phyloP scores from a whole-genome alignment of 64 coral and sea anemone species.

The Pachyseris speciosa region DNA sequence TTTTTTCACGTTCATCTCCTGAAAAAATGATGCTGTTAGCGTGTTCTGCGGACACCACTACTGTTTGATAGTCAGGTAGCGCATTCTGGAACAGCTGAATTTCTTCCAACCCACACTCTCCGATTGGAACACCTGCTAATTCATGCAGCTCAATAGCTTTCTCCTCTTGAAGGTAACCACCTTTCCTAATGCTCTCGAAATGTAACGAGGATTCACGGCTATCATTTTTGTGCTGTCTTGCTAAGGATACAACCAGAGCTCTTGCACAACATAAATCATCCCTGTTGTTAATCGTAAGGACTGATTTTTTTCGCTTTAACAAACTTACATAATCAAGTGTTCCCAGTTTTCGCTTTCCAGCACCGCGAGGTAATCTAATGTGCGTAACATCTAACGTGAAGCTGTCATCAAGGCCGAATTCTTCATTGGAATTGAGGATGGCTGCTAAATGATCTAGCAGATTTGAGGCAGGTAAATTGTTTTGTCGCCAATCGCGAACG shows the following conservation, averaged over 20 bases:
- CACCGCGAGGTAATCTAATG: background rate
- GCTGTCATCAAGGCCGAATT: background rate
- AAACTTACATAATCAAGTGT: background rate
- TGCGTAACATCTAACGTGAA: background rate
- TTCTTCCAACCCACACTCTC: background rate
- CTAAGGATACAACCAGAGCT: background rate
- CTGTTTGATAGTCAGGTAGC: background rate
- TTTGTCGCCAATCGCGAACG: background rate
- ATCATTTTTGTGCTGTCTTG: background rate
- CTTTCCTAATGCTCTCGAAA: background rate
- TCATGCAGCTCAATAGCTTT: background rate
- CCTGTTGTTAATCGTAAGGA: background rate
- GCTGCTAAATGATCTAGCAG: background rate
- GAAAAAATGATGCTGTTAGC: background rate
- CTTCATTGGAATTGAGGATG: background rate
- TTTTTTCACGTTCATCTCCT: background rate
- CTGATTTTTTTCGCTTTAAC: background rate
- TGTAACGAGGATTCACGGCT: background rate
- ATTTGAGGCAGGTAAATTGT: background rate
- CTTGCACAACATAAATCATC: background rate
- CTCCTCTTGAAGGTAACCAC: background rate
- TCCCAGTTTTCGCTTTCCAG: background rate
- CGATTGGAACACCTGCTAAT: background rate
- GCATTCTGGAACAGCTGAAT: background rate
- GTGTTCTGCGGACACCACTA: background rate